A percentile compares a stretch with the other conserved stretches of the same genome.
phyloP scores from a whole-genome alignment of 2,797 vertebrate genomes.

The Columba guinea region DNA sequence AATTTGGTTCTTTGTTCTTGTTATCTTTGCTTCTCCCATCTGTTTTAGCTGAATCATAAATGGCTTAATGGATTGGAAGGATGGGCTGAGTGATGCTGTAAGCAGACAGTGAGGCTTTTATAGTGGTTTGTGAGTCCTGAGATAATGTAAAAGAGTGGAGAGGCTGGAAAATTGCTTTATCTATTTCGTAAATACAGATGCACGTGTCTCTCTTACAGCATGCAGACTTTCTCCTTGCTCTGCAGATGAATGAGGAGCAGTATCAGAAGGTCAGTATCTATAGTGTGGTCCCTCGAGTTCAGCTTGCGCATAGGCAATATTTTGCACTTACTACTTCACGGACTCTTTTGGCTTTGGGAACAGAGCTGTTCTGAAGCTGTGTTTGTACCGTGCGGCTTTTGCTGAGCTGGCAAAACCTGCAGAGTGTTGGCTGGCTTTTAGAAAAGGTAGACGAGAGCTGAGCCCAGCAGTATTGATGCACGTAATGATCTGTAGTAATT shows the following conservation, averaged over 20 bases:
- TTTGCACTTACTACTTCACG: background rate
- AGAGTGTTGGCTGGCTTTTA: background rate
- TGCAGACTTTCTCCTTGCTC: slow-evolving; percentile 93
- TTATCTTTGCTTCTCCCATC: slow-evolving; percentile 44
- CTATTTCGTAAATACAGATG: background rate
- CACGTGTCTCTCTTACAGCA: slow-evolving; percentile 78
- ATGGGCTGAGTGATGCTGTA: background rate
- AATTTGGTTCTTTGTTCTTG: slow-evolving; percentile 37
- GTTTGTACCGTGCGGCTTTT: background rate
- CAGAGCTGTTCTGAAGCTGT: background rate
- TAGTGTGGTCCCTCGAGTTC: background rate
- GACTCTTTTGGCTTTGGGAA: background rate
- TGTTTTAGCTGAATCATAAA: slow-evolving; percentile 62
- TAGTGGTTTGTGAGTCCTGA: background rate
- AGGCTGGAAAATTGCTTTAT: background rate
- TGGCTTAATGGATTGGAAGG: slow-evolving; percentile 51
- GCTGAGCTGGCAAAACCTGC: background rate
- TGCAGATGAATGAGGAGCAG: slow-evolving; percentile 97
- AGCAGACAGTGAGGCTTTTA: background rate
- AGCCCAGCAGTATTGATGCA: slow-evolving; percentile 32
- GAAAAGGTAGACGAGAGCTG: background rate
- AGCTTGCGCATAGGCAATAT: background rate
- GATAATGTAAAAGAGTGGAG: background rate
- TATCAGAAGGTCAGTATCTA: slow-evolving; percentile 88
- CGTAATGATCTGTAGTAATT: slow-evolving; percentile 27